phyloP scores from a whole-genome alignment of 2,797 vertebrate species.

The Borostomias antarcticus region DNA sequence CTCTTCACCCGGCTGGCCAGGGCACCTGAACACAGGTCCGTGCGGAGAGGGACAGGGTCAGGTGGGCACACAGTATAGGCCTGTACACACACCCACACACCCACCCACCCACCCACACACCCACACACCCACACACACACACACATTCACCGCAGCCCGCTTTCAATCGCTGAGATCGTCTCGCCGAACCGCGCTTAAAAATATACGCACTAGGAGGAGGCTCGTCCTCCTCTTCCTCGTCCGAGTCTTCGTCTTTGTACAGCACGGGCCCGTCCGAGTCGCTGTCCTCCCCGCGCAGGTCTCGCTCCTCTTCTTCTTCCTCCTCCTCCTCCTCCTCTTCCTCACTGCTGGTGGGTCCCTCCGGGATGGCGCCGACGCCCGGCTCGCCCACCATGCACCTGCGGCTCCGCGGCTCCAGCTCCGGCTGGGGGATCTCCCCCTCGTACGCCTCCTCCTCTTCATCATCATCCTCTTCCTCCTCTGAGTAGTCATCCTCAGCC shows the following conservation, averaged over 20 bases:
- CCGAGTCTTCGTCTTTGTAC: constrained; percentile 90
- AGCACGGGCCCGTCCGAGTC: constrained; percentile 93
- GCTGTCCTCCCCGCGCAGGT: constrained; percentile 80
- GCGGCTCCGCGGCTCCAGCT: constrained; percentile 75
- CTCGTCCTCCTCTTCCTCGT: constrained; percentile 86
- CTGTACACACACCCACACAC: constrained; percentile 10
- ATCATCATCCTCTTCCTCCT: constrained; percentile 74
- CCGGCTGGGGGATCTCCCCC: constrained; percentile 76
- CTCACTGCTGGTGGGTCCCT: constrained; percentile 78
- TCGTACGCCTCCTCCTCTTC: constrained; percentile 79
- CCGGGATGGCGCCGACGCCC: constrained; percentile 83
- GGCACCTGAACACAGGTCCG: constrained; percentile 73
- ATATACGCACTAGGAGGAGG: constrained; percentile 73
- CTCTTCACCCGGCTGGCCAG: constrained; percentile 93
- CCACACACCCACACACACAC: constrained; percentile 11
- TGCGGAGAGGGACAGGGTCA: not conserved
- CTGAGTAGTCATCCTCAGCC: constrained; percentile 96
- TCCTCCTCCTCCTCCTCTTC: constrained; percentile 74
- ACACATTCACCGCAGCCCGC: too few relatives aligned
- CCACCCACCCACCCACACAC: constrained; percentile 5
- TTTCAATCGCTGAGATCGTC: not conserved
- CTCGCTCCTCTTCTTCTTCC: constrained; percentile 59
- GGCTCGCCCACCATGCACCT: constrained; percentile 82
- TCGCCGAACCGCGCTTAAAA: too few relatives aligned
- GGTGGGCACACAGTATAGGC: not conserved